Evolutionary conservation across 1,140 invertebrate genomes (phyloP), one percentile per base, ranked within the genome.

Genomic region (Pogonognathellus flavescens): DNA sequence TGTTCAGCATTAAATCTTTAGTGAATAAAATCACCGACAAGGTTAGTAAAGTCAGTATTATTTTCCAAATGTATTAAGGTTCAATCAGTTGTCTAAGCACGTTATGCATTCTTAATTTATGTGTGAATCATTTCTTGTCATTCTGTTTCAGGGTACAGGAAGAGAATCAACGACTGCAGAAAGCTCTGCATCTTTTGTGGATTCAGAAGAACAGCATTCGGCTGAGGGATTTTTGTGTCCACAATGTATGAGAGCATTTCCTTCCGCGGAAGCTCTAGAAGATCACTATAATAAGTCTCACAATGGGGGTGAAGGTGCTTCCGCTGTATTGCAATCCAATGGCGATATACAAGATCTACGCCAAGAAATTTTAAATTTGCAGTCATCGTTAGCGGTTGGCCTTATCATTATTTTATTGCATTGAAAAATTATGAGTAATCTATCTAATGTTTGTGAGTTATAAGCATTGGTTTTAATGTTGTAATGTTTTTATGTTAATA

Each of bases 171-270:
- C 41, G 10, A 0, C 84, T 55, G 84, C 72, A 59, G 84, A 85
- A 57, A 85, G 72, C 52, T 85, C 84, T 1, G 70, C 84, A 4
- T 49, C 72, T 13, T 49, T 81, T 62, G 25, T 85, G 0, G 72
- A 80, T 50, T 10, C 52, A 9, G 88, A 86, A 59, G 88, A 86
- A 4, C 83, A 87, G 52, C 86, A 85, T 60, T 86, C 85, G n/a
- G 86, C 88, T 4, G 88, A 88, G 62, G 88, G 88, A 0, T 88
- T 88, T 66, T 52, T 88, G 11, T 88, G 88, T 50, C 88, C 88
- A 18, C 83, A 76, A 16, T 88, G 88, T 49, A 88, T 88, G 88
- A 80, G 59, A 50, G 88, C 88, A 8, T 88, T 88, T 76, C 84
- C 86, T 1, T 88, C 88, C 1, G 20, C 86, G 66, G 88, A 88